A percentile compares a stretch with the other conserved stretches of the same genome.
Conservation (phyloP, 1,140 invertebrate species). For the Hypsibius dujardini region DNA sequence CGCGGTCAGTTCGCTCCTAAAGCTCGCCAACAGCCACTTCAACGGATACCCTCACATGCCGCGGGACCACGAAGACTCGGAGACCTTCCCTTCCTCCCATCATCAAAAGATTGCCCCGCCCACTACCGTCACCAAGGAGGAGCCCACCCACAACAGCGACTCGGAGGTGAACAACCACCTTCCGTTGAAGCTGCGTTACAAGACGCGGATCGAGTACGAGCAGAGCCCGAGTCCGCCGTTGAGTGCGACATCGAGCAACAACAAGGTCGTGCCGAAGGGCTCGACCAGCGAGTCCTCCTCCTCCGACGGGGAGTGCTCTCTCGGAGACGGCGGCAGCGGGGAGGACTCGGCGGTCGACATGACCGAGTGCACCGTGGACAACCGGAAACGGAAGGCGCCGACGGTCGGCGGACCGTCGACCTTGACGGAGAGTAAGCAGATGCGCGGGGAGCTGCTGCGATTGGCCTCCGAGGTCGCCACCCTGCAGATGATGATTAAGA, state of each 20-base stretch:
- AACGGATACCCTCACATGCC: slow-evolving; percentile 7
- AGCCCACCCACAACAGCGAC: not conserved
- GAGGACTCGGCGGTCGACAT: slow-evolving; percentile 5
- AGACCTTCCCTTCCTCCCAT: slow-evolving; percentile 7
- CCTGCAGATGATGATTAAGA: slow-evolving; percentile 45
- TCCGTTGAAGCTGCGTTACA: slow-evolving; percentile 74
- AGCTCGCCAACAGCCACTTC: slow-evolving; percentile 15
- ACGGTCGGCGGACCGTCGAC: slow-evolving; percentile 34
- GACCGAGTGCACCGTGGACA: slow-evolving; percentile 26
- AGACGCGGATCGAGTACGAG: slow-evolving; percentile 61
- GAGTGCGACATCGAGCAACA: slow-evolving; percentile 24
- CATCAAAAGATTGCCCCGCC: not conserved
- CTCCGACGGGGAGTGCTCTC: slow-evolving; percentile 15
- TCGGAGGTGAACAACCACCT: slow-evolving; percentile 30
- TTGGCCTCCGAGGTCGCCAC: slow-evolving; percentile 78
- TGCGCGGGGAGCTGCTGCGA: slow-evolving; percentile 64
- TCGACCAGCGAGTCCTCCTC: too few species aligned
- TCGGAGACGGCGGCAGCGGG: not conserved
- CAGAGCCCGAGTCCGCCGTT: slow-evolving; percentile 42
- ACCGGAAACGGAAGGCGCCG: slow-evolving; percentile 30
- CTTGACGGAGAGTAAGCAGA: slow-evolving; percentile 45
- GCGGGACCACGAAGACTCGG: slow-evolving; percentile 16
- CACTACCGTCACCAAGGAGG: too few species aligned
- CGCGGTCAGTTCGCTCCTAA: slow-evolving; percentile 14
- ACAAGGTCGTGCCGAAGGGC: not conserved